phyloP scores from a whole-genome alignment of 1,140 invertebrate species.

The Portunus trituberculatus region DNA sequence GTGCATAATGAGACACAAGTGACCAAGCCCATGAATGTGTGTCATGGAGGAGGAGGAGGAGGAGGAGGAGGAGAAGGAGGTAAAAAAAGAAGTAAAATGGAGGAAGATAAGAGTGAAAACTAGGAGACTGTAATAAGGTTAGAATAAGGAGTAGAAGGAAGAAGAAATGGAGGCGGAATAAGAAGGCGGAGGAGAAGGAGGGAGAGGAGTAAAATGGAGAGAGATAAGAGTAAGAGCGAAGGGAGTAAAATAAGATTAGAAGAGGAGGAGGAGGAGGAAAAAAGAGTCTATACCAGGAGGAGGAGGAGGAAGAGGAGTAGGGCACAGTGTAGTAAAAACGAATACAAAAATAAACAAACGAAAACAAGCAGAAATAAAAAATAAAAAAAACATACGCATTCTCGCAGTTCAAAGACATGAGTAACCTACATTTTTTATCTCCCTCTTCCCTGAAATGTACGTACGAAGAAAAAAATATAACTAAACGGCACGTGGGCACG shows the following conservation, averaged over 20 bases:
- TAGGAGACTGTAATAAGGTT: too few species aligned
- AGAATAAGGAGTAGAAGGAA: not conserved
- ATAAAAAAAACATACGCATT: too few species aligned
- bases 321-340: too few species aligned
- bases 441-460: too few species aligned
- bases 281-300: too few species aligned
- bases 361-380: not conserved
- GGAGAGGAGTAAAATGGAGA: not conserved
- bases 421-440: too few species aligned
- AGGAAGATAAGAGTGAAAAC: not conserved
- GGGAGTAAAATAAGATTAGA: too few species aligned
- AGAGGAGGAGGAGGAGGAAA: not conserved
- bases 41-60: slow-evolving; percentile 9
- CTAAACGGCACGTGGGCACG: too few species aligned
- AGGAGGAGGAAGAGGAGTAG: too few species aligned
- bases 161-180: not conserved
- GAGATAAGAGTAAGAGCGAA: too few species aligned
- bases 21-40: not conserved
- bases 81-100: not conserved
- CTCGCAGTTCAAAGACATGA: too few species aligned
- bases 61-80: not conserved
- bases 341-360: not conserved
- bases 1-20: not conserved
- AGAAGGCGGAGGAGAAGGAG: not conserved
- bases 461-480: not conserved